These are phyloP conservation scores for Zapus hudsonius DNA, from an alignment of 2,113 vertebrate species.

Conservation along the genomic window DNA sequence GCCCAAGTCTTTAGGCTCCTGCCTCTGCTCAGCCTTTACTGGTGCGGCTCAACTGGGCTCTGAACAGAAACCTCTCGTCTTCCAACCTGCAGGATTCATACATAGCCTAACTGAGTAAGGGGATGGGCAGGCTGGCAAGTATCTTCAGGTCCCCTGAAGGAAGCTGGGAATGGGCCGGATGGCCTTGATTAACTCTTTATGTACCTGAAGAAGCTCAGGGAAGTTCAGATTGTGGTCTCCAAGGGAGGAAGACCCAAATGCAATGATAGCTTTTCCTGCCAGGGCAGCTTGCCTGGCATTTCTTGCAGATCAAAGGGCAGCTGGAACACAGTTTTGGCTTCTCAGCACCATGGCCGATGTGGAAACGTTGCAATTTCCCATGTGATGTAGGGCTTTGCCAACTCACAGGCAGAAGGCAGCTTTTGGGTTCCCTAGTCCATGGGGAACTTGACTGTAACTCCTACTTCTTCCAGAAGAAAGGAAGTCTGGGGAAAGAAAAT, in stretches of 20 bases:
- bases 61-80: background rate
- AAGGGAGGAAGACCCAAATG: background rate
- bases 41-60: background rate
- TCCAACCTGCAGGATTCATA: background rate
- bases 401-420: background rate
- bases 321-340: constrained; percentile 59
- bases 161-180: background rate
- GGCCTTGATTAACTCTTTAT: constrained; percentile 39
- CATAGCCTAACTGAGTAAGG: background rate
- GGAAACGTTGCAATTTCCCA: constrained; percentile 47
- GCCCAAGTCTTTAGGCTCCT: background rate
- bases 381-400: constrained; percentile 40
- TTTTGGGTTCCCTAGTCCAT: background rate
- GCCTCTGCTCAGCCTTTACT: background rate
- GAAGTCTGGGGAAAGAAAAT: background rate
- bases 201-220: background rate
- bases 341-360: background rate
- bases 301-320: constrained; percentile 73
- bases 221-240: background rate
- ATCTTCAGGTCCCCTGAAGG: background rate
- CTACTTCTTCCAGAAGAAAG: background rate
- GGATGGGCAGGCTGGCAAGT: background rate
- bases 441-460: background rate
- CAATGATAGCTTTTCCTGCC: constrained; percentile 47
- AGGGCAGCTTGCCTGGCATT: constrained; percentile 21